Evolutionary conservation across 2,888 invertebrate genomes (phyloP).

Genomic region (Autographa gamma): DNA sequence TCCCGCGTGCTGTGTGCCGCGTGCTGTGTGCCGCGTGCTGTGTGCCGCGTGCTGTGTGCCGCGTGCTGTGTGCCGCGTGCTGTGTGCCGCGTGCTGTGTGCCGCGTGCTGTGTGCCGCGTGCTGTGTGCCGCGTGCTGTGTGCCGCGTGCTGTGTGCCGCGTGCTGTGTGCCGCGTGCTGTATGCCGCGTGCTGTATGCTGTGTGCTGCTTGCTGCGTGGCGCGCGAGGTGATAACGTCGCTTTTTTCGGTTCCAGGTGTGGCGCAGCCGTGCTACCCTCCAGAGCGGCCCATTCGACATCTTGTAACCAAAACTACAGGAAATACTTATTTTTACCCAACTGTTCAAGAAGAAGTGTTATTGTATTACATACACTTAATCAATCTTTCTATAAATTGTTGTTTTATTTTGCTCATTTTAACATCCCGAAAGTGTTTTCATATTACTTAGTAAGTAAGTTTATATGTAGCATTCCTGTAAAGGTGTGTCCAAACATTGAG

Average conservation of each 20-base stretch:
- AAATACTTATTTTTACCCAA: neutral
- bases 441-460: too few species aligned
- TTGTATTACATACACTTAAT: too few species aligned
- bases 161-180: neutral
- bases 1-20: neutral
- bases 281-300: constrained; percentile 22
- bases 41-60: neutral
- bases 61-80: too few species aligned
- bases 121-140: neutral
- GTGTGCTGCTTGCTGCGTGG: constrained; percentile 2
- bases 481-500: too few species aligned
- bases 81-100: constrained; percentile 16
- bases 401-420: too few species aligned
- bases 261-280: constrained; percentile 38
- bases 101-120: neutral
- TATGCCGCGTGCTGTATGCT: neutral
- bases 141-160: constrained; percentile 18
- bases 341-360: too few species aligned
- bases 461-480: too few species aligned
- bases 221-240: neutral
- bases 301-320: neutral
- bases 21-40: too few species aligned
- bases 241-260: constrained; percentile 35
- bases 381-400: too few species aligned
- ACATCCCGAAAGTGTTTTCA: too few species aligned